A percentile compares a stretch with the other conserved stretches of the same genome.
Evolutionary conservation across 2,797 vertebrate species (phyloP).

Genomic region (Coregonus sp.): DNA sequence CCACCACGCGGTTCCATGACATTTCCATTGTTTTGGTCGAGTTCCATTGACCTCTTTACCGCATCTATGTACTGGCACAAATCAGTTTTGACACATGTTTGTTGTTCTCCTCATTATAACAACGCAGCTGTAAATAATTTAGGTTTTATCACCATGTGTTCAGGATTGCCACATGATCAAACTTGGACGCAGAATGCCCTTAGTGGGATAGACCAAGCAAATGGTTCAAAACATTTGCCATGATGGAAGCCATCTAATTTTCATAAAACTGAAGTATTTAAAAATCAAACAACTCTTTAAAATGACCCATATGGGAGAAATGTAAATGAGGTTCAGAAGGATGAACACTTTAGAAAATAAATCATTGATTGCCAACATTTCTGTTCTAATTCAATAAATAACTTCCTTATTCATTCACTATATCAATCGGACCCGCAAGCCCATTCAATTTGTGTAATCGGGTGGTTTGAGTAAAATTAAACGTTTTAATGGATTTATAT

Average conservation of each 20-base stretch:
- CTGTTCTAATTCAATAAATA: background rate
- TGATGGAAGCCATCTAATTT: slow-evolving; percentile 8
- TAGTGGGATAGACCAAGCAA: slow-evolving; percentile 33
- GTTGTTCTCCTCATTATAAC: slow-evolving; percentile 19
- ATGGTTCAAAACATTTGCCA: slow-evolving; percentile 22
- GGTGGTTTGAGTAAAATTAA: background rate
- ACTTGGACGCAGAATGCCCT: slow-evolving; percentile 41
- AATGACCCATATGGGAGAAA: background rate
- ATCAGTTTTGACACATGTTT: background rate
- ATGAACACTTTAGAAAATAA: slow-evolving; percentile 18
- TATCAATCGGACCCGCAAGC: background rate
- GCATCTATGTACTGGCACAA: background rate
- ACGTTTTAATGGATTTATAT: too few species aligned
- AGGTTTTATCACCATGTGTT: slow-evolving; percentile 37
- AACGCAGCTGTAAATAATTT: background rate
- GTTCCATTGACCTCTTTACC: too few species aligned
- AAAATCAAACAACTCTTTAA: slow-evolving; percentile 31
- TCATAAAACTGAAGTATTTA: slow-evolving; percentile 1
- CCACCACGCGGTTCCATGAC: too few species aligned
- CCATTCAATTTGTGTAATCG: too few species aligned
- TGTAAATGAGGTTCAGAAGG: slow-evolving; percentile 23
- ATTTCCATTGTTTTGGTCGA: too few species aligned
- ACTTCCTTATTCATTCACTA: background rate
- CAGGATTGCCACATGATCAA: slow-evolving; percentile 45
- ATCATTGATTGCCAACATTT: background rate